Evolutionary conservation across 92 coral and sea anemone genomes (phyloP), one percentile per base, ranked within the genome.

Genomic region (Isaurus tuberculatus): DNA sequence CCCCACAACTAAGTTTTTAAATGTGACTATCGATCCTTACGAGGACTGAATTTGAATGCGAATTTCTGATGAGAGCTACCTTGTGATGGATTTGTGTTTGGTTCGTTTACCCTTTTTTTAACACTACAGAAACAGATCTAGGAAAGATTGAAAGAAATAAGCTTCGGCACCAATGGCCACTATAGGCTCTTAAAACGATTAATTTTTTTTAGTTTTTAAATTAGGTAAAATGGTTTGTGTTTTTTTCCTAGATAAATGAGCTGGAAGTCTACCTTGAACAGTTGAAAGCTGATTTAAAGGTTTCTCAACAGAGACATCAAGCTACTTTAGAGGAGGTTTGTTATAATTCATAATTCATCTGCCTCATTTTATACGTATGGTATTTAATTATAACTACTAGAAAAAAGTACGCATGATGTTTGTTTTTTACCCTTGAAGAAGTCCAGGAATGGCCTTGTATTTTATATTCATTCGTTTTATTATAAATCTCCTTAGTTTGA

Each of bases 251-350:
- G 98, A 90, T 94, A 17, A 72, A 63, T 57, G 99, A 94, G 73
- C 91, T 94, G n/a, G 98, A 97, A 66, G 91, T 90, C 2, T 91
- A 88, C 28, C 91, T 94, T 23, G 98, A 97, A 60, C 99, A 94
- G 75, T 82, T 97, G 49, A 94, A 92, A 86, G 96, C 96, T 20
- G 99, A 97, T 64, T 90, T 97, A 17, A 89, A 89, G 66, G 93
- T 92, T 23, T 90, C 97, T 5, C 97, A 94, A 68, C 88, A 88
- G 60, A 85, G 98, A 80, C 97, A 92, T 25, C 98, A 92, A 36
- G 98, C 98, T 1, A 83, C 94, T 15, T 89, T 91, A 9, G 98
- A 91, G 13, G 92, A 90, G 95, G 99, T 94, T 34, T 75, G 88
- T 25, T 34, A 0, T 9, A 13, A 15, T 19, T 36, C 46, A 6